A percentile compares a stretch with the other conserved stretches of the same genome.
These are phyloP conservation scores for Ariopsis seemanni DNA, from an alignment of 2,113 vertebrate species.

Conservation along the genomic window DNA sequence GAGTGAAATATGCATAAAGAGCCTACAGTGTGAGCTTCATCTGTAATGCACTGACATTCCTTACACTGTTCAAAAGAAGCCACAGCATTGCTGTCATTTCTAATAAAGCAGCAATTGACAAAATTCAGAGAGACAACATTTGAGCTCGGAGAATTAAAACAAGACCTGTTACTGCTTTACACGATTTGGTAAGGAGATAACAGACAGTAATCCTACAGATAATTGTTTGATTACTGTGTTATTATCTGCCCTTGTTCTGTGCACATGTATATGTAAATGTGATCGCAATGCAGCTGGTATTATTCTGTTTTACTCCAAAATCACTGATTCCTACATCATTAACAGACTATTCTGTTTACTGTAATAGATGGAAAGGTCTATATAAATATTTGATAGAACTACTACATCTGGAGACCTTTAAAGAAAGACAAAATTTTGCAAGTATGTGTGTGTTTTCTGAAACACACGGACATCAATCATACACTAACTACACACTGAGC, in stretches of 20 bases:
- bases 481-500: neutral
- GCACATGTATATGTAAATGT: neutral
- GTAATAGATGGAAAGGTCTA: neutral
- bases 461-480: neutral
- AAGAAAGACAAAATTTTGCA: neutral
- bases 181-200: neutral
- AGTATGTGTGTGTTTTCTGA: neutral
- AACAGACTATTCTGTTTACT: neutral
- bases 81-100: constrained; percentile 5
- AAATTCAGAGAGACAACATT: neutral
- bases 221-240: neutral
- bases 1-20: constrained; percentile 25
- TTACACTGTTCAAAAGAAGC: neutral
- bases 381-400: neutral
- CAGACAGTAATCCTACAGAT: neutral
- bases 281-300: neutral
- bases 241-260: neutral
- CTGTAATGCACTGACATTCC: neutral
- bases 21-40: constrained; percentile 8
- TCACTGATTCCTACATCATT: neutral
- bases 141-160: neutral
- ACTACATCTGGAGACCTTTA: neutral
- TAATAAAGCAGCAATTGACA: neutral
- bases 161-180: neutral
- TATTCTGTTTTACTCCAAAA: neutral